Percentiles rank a stretch among this genome's conserved stretches.
phyloP scores from a whole-genome alignment of 1,140 invertebrate species.

The Varroa destructor region DNA sequence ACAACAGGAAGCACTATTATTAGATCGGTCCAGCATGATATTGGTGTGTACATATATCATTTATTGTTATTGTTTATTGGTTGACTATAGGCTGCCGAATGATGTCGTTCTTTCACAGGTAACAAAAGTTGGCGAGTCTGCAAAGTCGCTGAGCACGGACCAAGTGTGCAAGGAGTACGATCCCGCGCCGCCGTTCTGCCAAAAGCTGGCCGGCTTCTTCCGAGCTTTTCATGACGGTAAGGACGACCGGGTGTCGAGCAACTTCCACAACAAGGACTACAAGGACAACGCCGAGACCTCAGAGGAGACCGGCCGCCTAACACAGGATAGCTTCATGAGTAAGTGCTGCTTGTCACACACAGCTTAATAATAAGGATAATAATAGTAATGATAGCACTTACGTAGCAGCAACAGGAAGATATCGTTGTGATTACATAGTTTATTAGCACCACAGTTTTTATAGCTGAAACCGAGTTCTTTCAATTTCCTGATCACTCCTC shows the following conservation, averaged over 20 bases:
- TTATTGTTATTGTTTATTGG: conserved; percentile 38
- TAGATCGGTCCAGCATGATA: no score
- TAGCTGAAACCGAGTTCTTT: no score
- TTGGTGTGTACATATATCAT: background rate
- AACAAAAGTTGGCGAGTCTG: conserved; percentile 24
- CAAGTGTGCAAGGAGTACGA: conserved; percentile 21
- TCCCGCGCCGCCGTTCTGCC: conserved; percentile 17
- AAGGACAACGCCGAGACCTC: conserved; percentile 20
- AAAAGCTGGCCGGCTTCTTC: conserved; percentile 14
- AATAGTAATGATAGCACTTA: no score
- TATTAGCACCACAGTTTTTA: no score
- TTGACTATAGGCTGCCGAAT: conserved; percentile 37
- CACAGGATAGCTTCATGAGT: conserved; percentile 4
- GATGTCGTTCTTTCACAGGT: conserved; percentile 25
- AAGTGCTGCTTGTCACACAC: background rate
- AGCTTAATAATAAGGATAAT: no score
- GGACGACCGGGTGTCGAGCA: no score
- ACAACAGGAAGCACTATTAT: no score
- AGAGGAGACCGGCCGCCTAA: conserved; percentile 21
- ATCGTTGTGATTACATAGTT: no score
- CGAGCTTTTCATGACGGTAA: conserved; percentile 12
- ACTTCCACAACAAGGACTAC: conserved; percentile 1
- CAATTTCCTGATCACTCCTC: no score
- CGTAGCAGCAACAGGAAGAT: no score
- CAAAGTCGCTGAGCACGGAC: conserved; percentile 1